Evolutionary conservation across 2,797 vertebrate genomes (phyloP).

Genomic region (Caiman crocodilus): DNA sequence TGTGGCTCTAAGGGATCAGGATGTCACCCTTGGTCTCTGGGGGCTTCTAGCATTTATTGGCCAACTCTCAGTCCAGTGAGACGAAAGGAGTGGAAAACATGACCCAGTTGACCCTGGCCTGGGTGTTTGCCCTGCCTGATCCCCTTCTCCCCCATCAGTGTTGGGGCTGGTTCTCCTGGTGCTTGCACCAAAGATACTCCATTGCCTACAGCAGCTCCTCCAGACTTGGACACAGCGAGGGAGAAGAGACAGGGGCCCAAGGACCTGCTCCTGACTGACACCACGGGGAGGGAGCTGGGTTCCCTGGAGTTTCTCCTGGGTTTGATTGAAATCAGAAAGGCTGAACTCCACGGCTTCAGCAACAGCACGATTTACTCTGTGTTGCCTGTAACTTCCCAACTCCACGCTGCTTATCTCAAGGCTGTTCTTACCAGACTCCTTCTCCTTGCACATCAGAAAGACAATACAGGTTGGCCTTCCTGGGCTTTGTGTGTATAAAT

Average conservation of each 20-base stretch:
- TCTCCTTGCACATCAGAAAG: not conserved
- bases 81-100: too few relatives aligned
- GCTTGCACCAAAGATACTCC: not conserved
- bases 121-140: too few relatives aligned
- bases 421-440: not conserved
- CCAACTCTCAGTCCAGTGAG: too few relatives aligned
- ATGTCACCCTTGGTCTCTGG: too few relatives aligned
- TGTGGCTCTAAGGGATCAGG: too few relatives aligned
- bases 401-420: too few relatives aligned
- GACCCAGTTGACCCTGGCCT: too few relatives aligned
- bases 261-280: not conserved
- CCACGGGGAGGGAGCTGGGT: not conserved
- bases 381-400: too few relatives aligned
- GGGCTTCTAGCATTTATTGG: too few relatives aligned
- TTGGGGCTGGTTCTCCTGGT: too few relatives aligned
- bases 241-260: not conserved
- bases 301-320: not conserved
- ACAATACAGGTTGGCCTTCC: not conserved
- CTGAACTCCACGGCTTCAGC: not conserved
- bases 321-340: not conserved
- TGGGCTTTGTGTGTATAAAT: not conserved
- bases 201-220: not conserved
- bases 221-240: not conserved
- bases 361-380: not conserved
- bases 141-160: too few relatives aligned